Evolutionary conservation across 2,113 vertebrate species (phyloP), one percentile per base, ranked within the genome.

Genomic region (Oryzias celebensis): DNA sequence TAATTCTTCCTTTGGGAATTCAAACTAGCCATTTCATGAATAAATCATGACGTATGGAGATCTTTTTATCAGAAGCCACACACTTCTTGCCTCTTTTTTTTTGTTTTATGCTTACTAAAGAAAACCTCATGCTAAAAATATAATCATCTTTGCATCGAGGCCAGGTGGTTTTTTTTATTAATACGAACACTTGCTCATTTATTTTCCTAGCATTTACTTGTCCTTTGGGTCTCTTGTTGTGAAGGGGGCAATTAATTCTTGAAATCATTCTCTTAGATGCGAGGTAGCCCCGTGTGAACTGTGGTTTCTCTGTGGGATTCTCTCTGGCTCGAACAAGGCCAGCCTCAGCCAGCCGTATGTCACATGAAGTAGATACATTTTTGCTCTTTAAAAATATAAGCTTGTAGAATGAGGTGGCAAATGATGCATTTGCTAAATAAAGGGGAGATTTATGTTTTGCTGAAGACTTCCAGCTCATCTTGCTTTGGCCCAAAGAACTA

Each of bases 211-310:
- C 49, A 14, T 57, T 63, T n/a, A 49, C 71, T 58, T 48, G 31
- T 83, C 85, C 82, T 78, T 36, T 71, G 85, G 85, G 82, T 71
- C 62, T 71, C 64, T 84, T 82, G 81, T 78, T 81, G 60, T 72
- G 71, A 67, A 80, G 76, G 54, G 43, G 71, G 45, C 71, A 83
- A 88, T 91, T 82, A 73, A 89, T 88, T 77, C 70, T 58, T 75
- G 59, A 73, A 84, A 89, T 85, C 85, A 84, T 83, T 87, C 80
- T 69, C 84, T 88, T 74, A 73, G 86, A 85, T 87, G 80, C 68
- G 46, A 60, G 81, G 80, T 77, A 75, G 63, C 52, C 55, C n/a
- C 52, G 55, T 65, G 65, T 42, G 55, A 58, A 65, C 24, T 63
- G 59, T 58, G 75, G 72, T 73, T 71, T 85, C 62, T 83, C 85